Percentiles rank a stretch among this genome's conserved stretches.
These are phyloP conservation scores for Hemichromis elongatus DNA, from an alignment of 2,113 vertebrate genomes.

Conservation along the genomic window DNA sequence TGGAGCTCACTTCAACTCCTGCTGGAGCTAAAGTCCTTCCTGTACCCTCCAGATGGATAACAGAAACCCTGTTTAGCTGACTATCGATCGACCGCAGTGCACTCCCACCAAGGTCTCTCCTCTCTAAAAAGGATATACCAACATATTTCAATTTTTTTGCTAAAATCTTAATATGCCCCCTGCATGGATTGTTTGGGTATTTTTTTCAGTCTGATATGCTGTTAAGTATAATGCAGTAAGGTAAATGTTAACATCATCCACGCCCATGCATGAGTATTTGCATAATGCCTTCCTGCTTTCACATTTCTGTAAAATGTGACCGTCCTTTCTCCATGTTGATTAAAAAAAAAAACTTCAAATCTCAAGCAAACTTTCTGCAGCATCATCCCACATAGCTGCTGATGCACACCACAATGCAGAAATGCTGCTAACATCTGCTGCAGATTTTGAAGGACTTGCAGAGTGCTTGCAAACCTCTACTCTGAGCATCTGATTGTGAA, in stretches of 20 bases:
- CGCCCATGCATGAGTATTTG: background rate
- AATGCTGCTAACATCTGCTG: constrained; percentile 4
- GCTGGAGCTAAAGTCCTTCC: constrained; percentile 49
- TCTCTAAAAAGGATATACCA: background rate
- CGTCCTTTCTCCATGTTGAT: background rate
- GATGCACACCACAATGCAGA: background rate
- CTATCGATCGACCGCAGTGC: constrained; percentile 25
- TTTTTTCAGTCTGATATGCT: background rate
- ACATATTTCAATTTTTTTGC: background rate
- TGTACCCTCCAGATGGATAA: constrained; percentile 58
- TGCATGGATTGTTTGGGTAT: background rate
- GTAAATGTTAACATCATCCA: background rate
- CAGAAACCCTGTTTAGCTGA: constrained; percentile 27
- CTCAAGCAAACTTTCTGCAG: background rate
- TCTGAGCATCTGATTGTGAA: background rate
- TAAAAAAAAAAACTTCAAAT: background rate
- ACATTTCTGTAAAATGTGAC: background rate
- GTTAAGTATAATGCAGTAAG: background rate
- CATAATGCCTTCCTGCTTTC: background rate
- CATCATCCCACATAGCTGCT: background rate
- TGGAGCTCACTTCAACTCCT: constrained; percentile 35
- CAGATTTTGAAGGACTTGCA: background rate
- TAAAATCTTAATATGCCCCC: background rate
- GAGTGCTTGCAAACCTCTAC: background rate
- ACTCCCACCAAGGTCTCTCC: constrained; percentile 1